Percentiles rank a stretch among this genome's conserved stretches.
Conservation (phyloP, 2,888 invertebrate genomes). For the Alcis repandata region DNA sequence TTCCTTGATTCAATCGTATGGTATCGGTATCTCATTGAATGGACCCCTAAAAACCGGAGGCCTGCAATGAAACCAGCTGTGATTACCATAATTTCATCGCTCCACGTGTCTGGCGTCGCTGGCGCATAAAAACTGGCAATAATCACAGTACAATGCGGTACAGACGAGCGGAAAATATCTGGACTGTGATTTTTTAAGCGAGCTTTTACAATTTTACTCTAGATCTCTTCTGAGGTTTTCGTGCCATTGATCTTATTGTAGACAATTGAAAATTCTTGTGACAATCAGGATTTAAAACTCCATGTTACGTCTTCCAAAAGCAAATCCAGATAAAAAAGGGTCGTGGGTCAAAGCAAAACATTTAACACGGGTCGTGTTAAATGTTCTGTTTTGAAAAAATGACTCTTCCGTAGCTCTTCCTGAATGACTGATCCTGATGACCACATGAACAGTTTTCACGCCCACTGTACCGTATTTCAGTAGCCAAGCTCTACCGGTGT, state of each 20-base stretch:
- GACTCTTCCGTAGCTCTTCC: too few relatives aligned
- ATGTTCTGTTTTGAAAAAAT: too few relatives aligned
- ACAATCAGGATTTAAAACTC: too few relatives aligned
- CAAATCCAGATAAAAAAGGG: too few relatives aligned
- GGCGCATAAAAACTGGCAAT: conserved; percentile 81
- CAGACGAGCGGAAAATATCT: conserved; percentile 36
- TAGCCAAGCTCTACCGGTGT: conserved; percentile 56
- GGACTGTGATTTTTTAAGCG: background rate
- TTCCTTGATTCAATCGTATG: background rate
- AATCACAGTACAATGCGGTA: conserved; percentile 77
- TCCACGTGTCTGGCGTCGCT: conserved; percentile 81
- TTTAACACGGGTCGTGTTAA: too few relatives aligned
- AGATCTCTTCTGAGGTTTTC: too few relatives aligned
- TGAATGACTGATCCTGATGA: too few relatives aligned
- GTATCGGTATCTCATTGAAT: conserved; percentile 28
- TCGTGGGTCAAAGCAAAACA: too few relatives aligned
- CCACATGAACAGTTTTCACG: conserved; percentile 14
- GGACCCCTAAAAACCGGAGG: conserved; percentile 72
- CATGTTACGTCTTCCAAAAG: too few relatives aligned
- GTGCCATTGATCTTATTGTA: too few relatives aligned
- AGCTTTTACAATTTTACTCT: too few relatives aligned
- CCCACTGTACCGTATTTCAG: conserved; percentile 55
- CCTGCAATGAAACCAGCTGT: conserved; percentile 75
- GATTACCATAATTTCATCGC: conserved; percentile 86
- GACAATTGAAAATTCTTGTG: too few relatives aligned